Conservation (phyloP, 1,140 invertebrate species). For the Anoplolepis gracilipes region DNA sequence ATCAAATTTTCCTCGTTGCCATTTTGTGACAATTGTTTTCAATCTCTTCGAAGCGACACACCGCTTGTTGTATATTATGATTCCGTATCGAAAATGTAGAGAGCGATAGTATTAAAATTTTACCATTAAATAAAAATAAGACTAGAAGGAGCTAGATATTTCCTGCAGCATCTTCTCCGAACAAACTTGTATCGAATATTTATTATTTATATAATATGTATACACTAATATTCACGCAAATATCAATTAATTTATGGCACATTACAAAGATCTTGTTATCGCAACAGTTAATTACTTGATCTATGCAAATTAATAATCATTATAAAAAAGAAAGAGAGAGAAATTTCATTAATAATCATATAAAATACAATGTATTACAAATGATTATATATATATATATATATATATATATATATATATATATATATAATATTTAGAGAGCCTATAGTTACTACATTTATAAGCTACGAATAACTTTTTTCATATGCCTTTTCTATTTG, state of each 20-base stretch:
- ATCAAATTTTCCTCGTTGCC: slow-evolving; percentile 33
- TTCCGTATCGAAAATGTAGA: not conserved
- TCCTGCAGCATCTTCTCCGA: not conserved
- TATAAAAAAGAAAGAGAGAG: not conserved
- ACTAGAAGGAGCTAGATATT: not conserved
- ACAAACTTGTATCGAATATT: not conserved
- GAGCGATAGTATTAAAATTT: not conserved
- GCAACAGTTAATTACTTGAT: not conserved
- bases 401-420: too few relatives aligned
- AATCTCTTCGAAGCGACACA: slow-evolving; percentile 1
- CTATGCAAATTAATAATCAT: slow-evolving; percentile 14
- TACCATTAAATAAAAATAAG: not conserved
- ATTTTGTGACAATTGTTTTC: slow-evolving; percentile 39
- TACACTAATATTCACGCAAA: not conserved
- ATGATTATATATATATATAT: too few relatives aligned
- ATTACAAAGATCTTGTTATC: slow-evolving; percentile 2
- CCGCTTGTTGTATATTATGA: not conserved
- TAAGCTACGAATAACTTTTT: not conserved
- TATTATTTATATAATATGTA: too few relatives aligned
- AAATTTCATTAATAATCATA: not conserved
- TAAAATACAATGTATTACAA: too few relatives aligned
- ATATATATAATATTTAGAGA: not conserved
- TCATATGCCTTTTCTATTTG: not conserved
- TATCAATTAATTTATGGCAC: slow-evolving; percentile 7
- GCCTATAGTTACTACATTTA: not conserved